Percentiles rank a stretch among this genome's conserved stretches.
Conservation (phyloP, 1,140 invertebrate species). For the Anoplophora glabripennis region DNA sequence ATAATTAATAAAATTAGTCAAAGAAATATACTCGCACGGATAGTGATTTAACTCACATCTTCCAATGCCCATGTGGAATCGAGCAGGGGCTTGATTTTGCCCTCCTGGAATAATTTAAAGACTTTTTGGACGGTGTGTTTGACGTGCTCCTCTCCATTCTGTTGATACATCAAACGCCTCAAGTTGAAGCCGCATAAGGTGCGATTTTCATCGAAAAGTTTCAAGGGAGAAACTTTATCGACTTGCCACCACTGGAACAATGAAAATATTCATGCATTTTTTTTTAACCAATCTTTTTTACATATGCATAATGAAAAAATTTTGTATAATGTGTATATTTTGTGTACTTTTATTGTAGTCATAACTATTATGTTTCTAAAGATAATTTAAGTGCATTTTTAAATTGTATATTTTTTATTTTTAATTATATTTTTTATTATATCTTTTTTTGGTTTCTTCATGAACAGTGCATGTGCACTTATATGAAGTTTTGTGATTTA, state of each 20-base stretch:
- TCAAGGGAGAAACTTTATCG: constrained; percentile 83
- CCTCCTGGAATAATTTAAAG: constrained; percentile 71
- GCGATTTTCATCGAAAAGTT: constrained; percentile 87
- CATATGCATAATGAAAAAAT: no score
- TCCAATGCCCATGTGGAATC: constrained; percentile 86
- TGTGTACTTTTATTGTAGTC: no score
- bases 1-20: not conserved
- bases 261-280: not conserved
- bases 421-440: no score
- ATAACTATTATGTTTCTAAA: no score
- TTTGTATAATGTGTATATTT: no score
- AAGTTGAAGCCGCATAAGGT: constrained; percentile 79
- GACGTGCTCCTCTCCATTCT: constrained; percentile 70
- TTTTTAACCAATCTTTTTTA: no score
- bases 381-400: no score
- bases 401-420: no score
- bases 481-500: no score
- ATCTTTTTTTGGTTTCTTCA: no score
- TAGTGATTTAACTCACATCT: constrained; percentile 64
- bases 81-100: constrained; percentile 75
- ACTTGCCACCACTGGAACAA: constrained; percentile 83
- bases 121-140: constrained; percentile 67
- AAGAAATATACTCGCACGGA: no score
- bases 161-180: constrained; percentile 78
- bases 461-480: no score